Conservation (phyloP, 2,797 vertebrate species). For the Sebastes oblongus region DNA sequence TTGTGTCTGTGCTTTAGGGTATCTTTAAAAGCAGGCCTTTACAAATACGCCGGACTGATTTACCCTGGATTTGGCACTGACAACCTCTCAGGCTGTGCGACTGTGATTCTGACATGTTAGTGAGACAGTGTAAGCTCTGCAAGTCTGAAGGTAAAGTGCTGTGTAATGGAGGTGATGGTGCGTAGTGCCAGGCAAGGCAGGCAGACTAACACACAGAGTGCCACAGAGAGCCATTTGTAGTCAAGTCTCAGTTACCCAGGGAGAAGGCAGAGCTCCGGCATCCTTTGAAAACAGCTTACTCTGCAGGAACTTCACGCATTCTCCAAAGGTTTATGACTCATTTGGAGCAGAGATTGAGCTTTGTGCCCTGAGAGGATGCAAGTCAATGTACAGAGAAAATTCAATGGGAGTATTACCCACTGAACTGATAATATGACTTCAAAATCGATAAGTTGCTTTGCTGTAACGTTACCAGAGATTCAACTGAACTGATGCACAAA, state of each 20-base stretch:
- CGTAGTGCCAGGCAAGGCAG: slow-evolving; percentile 20
- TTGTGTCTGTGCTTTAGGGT: neutral
- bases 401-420: slow-evolving; percentile 31
- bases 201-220: slow-evolving; percentile 33
- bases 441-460: slow-evolving; percentile 47
- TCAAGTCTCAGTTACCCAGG: slow-evolving; percentile 59
- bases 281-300: slow-evolving; percentile 75
- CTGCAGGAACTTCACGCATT: slow-evolving; percentile 66
- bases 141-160: slow-evolving; percentile 31
- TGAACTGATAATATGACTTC: slow-evolving; percentile 46
- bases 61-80: slow-evolving; percentile 18
- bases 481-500: slow-evolving; percentile 15
- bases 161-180: slow-evolving; percentile 49
- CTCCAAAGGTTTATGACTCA: slow-evolving; percentile 71
- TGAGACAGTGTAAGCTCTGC: slow-evolving; percentile 25
- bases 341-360: slow-evolving; percentile 60
- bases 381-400: slow-evolving; percentile 47
- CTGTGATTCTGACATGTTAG: slow-evolving; percentile 27
- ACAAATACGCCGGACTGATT: slow-evolving; percentile 16
- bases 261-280: slow-evolving; percentile 55
- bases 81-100: slow-evolving; percentile 18
- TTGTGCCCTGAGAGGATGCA: slow-evolving; percentile 51
- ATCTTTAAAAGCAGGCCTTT: slow-evolving; percentile 8
- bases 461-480: neutral
- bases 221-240: slow-evolving; percentile 68